phyloP scores from a whole-genome alignment of 1,140 invertebrate species.

The Wasmannia auropunctata region DNA sequence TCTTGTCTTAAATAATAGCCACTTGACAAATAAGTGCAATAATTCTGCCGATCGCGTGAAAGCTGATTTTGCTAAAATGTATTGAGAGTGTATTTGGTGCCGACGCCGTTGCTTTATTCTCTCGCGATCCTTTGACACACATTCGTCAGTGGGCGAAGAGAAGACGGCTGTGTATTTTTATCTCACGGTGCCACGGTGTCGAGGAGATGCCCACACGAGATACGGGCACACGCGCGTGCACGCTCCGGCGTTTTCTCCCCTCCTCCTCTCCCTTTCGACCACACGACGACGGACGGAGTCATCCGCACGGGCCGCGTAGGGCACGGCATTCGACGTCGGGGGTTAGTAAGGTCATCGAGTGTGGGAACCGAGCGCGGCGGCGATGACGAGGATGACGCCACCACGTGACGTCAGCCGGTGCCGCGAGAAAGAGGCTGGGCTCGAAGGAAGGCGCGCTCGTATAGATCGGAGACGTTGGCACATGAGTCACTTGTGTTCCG shows the following conservation, averaged over 20 bases:
- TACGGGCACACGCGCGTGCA: conserved; percentile 32
- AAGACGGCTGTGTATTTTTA: conserved; percentile 46
- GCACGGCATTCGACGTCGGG: conserved; percentile 51
- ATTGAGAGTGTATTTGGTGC: not conserved
- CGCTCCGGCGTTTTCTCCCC: not conserved
- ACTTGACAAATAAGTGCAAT: not conserved
- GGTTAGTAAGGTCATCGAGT: conserved; percentile 78
- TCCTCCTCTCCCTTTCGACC: not conserved
- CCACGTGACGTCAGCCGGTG: conserved; percentile 76
- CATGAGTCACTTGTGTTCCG: conserved; percentile 76
- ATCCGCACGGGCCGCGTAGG: conserved; percentile 43
- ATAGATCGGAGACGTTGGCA: conserved; percentile 72
- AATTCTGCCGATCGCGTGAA: not conserved
- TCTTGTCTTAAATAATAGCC: not conserved
- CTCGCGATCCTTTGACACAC: conserved; percentile 54
- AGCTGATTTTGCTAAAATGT: not conserved
- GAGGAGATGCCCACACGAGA: conserved; percentile 35
- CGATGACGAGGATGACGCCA: conserved; percentile 82
- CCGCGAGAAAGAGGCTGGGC: conserved; percentile 55
- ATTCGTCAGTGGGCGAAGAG: conserved; percentile 53
- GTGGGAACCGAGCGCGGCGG: conserved; percentile 76
- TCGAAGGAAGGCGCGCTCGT: conserved; percentile 73
- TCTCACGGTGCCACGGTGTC: conserved; percentile 23
- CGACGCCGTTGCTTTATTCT: conserved; percentile 45
- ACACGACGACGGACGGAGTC: not conserved